phyloP scores from a whole-genome alignment of 2,797 vertebrate genomes.

The Streptopelia turtur region DNA sequence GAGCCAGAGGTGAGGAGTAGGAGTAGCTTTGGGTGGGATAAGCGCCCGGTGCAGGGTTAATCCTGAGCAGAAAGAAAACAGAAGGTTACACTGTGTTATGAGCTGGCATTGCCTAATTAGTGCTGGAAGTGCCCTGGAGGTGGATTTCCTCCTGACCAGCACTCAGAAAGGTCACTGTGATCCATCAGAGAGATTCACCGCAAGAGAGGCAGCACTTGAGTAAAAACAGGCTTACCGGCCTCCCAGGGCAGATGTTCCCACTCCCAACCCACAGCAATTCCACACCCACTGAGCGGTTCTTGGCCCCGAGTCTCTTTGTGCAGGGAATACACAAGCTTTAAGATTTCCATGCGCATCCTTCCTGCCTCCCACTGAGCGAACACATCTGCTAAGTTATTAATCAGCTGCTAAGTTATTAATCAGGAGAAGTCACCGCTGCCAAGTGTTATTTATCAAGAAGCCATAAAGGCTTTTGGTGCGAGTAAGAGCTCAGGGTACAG shows the following conservation, averaged over 20 bases:
- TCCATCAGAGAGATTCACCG: not conserved
- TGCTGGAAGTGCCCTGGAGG: not conserved
- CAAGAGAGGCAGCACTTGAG: not conserved
- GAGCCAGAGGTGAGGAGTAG: not conserved
- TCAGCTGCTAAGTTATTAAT: not conserved
- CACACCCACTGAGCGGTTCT: not conserved
- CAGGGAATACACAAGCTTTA: not conserved
- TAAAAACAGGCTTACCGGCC: not conserved
- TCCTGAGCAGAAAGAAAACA: conserved; percentile 65
- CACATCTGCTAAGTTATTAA: not conserved
- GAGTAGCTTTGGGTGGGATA: conserved; percentile 79
- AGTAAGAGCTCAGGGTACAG: not conserved
- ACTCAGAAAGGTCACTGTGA: not conserved
- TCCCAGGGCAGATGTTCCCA: not conserved
- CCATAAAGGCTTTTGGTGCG: not conserved
- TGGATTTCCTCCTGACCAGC: not conserved
- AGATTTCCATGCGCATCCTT: not conserved
- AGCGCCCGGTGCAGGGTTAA: conserved; percentile 70
- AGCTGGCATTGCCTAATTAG: not conserved
- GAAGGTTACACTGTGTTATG: not conserved
- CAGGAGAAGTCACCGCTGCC: not conserved
- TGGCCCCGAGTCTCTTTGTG: not conserved
- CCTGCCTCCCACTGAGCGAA: not conserved
- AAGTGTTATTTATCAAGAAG: not conserved
- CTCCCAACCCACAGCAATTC: not conserved